Conservation (phyloP, 2,113 vertebrate species). For the Pangasianodon gigas region DNA sequence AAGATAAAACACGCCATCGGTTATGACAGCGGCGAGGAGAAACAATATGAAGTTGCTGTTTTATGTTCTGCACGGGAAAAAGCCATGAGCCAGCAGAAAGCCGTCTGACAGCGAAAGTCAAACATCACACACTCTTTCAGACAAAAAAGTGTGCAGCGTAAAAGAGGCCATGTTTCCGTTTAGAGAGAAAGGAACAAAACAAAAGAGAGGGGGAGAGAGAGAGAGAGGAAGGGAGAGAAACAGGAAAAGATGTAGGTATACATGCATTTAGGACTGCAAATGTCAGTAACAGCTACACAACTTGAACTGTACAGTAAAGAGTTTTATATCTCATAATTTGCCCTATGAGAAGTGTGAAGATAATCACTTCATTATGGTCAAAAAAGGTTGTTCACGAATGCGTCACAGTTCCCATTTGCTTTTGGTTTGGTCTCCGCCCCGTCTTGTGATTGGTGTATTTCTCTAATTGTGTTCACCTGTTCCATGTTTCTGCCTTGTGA, state of each 20-base stretch:
- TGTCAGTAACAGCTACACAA: neutral
- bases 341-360: neutral
- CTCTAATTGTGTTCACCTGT: neutral
- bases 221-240: neutral
- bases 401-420: neutral
- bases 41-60: conserved; percentile 23
- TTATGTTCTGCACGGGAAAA: neutral
- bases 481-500: no score
- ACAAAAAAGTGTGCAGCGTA: neutral
- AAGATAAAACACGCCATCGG: conserved; percentile 1
- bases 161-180: neutral
- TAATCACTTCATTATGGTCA: neutral
- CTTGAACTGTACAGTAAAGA: neutral
- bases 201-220: neutral
- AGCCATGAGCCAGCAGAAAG: conserved; percentile 32
- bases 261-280: neutral
- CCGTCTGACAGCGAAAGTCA: conserved; percentile 38
- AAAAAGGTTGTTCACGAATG: neutral
- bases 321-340: neutral
- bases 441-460: neutral
- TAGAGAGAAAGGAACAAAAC: neutral
- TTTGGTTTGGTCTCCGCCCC: neutral
- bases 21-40: conserved; percentile 24
- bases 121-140: conserved; percentile 5
- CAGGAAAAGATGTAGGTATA: neutral